Base-by-base conservation (phyloP, 2,113 vertebrate genomes). In the Sorex fumeus region DNA sequence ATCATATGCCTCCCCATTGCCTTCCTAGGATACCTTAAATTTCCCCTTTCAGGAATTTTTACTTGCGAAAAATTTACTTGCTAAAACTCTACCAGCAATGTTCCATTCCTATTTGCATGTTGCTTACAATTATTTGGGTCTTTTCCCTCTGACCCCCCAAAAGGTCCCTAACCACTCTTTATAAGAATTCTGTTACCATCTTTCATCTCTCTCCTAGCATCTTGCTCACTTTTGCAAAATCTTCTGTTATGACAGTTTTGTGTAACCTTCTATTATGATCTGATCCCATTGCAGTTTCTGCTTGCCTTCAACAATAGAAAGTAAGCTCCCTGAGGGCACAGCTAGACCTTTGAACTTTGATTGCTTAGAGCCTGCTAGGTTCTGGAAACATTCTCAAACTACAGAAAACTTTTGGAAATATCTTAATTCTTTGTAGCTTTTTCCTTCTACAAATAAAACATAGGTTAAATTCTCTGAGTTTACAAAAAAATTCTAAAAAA, bases 401-500 rank as follows among this genome's bases (percentile, higher is more conserved):
- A 12, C 30, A 66, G 23, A 53, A 82, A 16, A 23, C 10, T 34
- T 21, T 4, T 8, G 11, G 27, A 19, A 60, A 27, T 30, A 43
- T 19, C 36, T 85, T 18, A 9, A 32, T 8, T 32, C 57, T 84
- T 72, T 78, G 53, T 34, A 88, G 66, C 21, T 15, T 76, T n/a
- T n/a, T 75, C 13, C 50, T 25, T 81, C 34, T 83, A 67, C 8
- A 57, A 91, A 75, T 79, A 15, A 84, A 69, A 76, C 27, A 28
- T 6, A 21, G 64, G 28, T 83, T 64, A 30, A 45, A 3, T 87
- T 76, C 81, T 57, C 47, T 45, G 67, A 60, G 21, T 71, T 60
- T 79, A 30, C 60, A 12, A 60, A 79, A 75, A 80, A n/a, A n/a
- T n/a, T 13, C 57, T 23, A 21, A 74, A 81, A 86, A 91, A 43